Evolutionary conservation across 1,140 invertebrate species (phyloP).

Genomic region (Lucilia sericata): DNA sequence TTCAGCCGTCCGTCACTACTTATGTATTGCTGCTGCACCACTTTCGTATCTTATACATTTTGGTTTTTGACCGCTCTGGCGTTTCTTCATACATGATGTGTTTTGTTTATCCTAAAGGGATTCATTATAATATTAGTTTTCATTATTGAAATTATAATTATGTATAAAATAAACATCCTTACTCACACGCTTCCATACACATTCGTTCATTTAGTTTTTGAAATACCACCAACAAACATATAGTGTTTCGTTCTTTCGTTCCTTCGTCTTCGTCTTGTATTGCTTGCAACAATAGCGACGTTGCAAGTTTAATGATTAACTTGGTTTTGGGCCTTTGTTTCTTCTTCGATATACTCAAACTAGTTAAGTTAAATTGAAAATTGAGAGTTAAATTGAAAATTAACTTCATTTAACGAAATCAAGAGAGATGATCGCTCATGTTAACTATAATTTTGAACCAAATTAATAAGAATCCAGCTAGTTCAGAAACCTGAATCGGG

Average conservation of each 20-base stretch:
- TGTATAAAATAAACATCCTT: background rate
- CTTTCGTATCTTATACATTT: background rate
- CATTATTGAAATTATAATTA: constrained; percentile 37
- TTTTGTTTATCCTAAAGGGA: constrained; percentile 22
- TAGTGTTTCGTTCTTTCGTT: background rate
- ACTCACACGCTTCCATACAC: background rate
- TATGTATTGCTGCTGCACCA: too few relatives aligned
- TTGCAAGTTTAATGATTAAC: constrained; percentile 5
- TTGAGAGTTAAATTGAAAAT: too few relatives aligned
- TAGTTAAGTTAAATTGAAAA: too few relatives aligned
- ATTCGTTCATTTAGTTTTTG: too few relatives aligned
- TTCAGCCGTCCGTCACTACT: background rate
- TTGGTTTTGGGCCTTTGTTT: background rate
- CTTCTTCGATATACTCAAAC: too few relatives aligned
- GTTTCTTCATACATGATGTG: background rate
- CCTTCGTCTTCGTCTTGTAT: too few relatives aligned
- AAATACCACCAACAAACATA: background rate
- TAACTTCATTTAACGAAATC: too few relatives aligned
- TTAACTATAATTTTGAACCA: too few relatives aligned
- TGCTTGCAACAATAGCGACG: background rate
- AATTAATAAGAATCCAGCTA: too few relatives aligned
- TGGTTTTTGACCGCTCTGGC: background rate
- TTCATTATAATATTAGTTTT: constrained; percentile 40
- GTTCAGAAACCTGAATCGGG: too few relatives aligned
- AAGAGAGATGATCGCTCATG: too few relatives aligned